These are phyloP conservation scores for Drosophila buzzatii DNA, from an alignment of 2,888 invertebrate genomes.

Conservation along the genomic window DNA sequence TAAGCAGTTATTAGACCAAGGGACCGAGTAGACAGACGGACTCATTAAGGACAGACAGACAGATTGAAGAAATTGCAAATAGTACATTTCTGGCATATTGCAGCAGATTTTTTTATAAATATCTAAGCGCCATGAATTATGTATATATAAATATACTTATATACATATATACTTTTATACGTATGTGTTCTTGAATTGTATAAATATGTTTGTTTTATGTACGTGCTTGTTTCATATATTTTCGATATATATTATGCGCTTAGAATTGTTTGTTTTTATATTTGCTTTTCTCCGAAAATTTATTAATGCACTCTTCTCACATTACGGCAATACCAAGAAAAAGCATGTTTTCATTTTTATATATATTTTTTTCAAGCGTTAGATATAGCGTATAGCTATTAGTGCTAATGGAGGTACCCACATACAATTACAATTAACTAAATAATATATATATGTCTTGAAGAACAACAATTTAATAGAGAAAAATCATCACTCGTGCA, in stretches of 20 bases:
- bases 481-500: constrained; percentile 53
- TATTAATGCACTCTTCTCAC: constrained; percentile 41
- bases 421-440: constrained; percentile 40
- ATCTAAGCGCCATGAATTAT: constrained; percentile 48
- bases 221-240: constrained; percentile 52
- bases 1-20: constrained; percentile 44
- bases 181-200: constrained; percentile 45
- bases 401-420: constrained; percentile 55
- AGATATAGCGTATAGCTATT: constrained; percentile 48
- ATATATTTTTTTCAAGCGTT: constrained; percentile 27
- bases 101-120: constrained; percentile 43
- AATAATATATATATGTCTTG: constrained; percentile 44
- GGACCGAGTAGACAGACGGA: constrained; percentile 30
- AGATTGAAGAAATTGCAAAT: constrained; percentile 16
- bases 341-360: constrained; percentile 19
- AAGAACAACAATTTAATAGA: constrained; percentile 54
- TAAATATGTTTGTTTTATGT: constrained; percentile 58
- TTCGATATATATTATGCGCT: constrained; percentile 41
- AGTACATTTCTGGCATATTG: constrained; percentile 33
- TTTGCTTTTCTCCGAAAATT: constrained; percentile 49
- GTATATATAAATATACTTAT: constrained; percentile 24
- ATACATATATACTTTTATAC: constrained; percentile 27
- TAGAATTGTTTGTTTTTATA: constrained; percentile 40
- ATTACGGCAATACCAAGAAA: constrained; percentile 18
- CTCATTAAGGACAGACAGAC: constrained; percentile 6